A percentile compares a stretch with the other conserved stretches of the same genome.
Conservation (phyloP, 2,113 vertebrate genomes). For the Antennarius striatus region DNA sequence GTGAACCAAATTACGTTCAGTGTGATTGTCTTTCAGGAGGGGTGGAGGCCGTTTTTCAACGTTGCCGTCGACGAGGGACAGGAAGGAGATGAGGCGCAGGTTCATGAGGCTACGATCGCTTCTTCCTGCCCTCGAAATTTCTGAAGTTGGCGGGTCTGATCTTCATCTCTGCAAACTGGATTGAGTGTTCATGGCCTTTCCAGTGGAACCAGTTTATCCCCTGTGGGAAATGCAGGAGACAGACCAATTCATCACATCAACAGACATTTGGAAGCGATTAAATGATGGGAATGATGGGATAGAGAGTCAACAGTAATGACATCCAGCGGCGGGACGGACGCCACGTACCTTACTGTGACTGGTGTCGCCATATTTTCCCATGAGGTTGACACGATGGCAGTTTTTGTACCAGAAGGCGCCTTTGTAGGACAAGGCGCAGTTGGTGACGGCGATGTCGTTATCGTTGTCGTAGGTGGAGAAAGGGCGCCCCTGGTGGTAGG, state of each 20-base stretch:
- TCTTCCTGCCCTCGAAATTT: conserved; percentile 89
- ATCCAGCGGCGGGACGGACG: no score
- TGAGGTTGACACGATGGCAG: conserved; percentile 95
- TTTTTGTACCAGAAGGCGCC: conserved; percentile 99
- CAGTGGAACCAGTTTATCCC: conserved; percentile 99
- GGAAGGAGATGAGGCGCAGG: background rate
- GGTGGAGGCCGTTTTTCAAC: no score
- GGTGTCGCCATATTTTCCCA: conserved; percentile 91
- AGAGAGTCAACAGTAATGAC: no score
- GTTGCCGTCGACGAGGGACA: background rate
- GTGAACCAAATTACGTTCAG: conserved; percentile 19
- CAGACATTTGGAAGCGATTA: no score
- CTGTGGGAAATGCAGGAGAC: conserved; percentile 67
- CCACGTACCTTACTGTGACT: conserved; percentile 92
- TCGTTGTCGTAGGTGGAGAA: conserved; percentile 98
- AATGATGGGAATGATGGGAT: no score
- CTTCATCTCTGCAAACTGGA: conserved; percentile 96
- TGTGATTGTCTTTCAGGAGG: conserved; percentile 4
- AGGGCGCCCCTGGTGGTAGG: conserved; percentile 89
- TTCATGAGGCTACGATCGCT: conserved; percentile 81
- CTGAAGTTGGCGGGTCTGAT: conserved; percentile 89
- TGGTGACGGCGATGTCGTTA: conserved; percentile 94
- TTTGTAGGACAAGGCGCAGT: conserved; percentile 96
- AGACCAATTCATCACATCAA: background rate
- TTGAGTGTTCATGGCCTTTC: conserved; percentile 95